phyloP scores from a whole-genome alignment of 2,888 invertebrate genomes.

The Osmoderma eremita region DNA sequence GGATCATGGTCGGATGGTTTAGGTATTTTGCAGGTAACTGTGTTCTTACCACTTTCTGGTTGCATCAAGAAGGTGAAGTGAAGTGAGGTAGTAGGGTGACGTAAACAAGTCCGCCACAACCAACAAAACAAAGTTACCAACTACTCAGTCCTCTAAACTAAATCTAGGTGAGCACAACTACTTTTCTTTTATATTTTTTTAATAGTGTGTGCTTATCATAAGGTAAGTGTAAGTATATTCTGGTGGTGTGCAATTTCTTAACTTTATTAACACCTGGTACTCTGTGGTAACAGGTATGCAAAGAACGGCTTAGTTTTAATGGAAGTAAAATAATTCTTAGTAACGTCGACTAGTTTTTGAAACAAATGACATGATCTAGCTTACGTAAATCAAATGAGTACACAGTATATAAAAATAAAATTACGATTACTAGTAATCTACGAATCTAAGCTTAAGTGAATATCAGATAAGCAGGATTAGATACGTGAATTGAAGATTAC shows the following conservation, averaged over 20 bases:
- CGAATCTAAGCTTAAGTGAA: too few relatives aligned
- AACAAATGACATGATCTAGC: too few relatives aligned
- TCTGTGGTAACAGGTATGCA: slow-evolving; percentile 4
- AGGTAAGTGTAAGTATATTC: slow-evolving; percentile 24
- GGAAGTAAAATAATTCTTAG: slow-evolving; percentile 18
- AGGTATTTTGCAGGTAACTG: slow-evolving; percentile 54
- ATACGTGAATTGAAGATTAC: too few relatives aligned
- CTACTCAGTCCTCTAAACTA: slow-evolving; percentile 61
- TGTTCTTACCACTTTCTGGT: slow-evolving; percentile 66
- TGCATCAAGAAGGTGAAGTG: slow-evolving; percentile 63
- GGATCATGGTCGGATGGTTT: slow-evolving; percentile 35
- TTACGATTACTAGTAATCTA: too few relatives aligned
- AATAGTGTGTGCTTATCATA: slow-evolving; percentile 42
- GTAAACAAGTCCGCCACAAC: slow-evolving; percentile 64
- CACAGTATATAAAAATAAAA: too few relatives aligned
- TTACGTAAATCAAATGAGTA: too few relatives aligned
- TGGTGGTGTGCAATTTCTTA: slow-evolving; percentile 21
- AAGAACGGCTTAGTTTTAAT: not conserved
- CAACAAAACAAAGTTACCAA: slow-evolving; percentile 65
- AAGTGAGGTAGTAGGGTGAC: slow-evolving; percentile 63
- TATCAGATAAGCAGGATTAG: too few relatives aligned
- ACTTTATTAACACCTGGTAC: slow-evolving; percentile 14
- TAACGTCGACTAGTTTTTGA: too few relatives aligned
- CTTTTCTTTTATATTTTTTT: slow-evolving; percentile 50
- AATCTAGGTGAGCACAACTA: slow-evolving; percentile 57